These are phyloP conservation scores for Temnothorax ravouxi DNA, from an alignment of 2,888 invertebrate genomes.

Conservation along the genomic window DNA sequence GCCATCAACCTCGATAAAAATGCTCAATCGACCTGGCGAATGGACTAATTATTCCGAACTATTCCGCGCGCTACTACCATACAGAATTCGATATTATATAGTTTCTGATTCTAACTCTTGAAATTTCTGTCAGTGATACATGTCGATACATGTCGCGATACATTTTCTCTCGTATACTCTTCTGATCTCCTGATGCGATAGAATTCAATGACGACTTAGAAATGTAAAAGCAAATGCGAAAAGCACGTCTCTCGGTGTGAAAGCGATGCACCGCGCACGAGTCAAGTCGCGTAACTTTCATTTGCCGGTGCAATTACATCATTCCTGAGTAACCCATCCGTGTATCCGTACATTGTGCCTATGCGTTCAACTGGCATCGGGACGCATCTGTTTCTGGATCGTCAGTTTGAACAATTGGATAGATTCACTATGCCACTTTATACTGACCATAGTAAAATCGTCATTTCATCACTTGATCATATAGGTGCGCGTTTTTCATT, in stretches of 20 bases:
- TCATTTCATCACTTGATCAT: background rate
- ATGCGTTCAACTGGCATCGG: slow-evolving; percentile 66
- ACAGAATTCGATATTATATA: background rate
- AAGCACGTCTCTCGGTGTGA: slow-evolving; percentile 12
- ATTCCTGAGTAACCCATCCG: slow-evolving; percentile 80
- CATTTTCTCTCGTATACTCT: background rate
- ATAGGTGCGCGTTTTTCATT: background rate
- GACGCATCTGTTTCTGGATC: slow-evolving; percentile 74
- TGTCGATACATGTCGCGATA: background rate
- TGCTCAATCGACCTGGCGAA: too few species aligned
- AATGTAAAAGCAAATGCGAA: slow-evolving; percentile 29
- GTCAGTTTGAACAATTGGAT: slow-evolving; percentile 70
- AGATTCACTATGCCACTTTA: slow-evolving; percentile 37
- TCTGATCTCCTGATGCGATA: background rate
- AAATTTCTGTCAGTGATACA: background rate
- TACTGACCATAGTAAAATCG: slow-evolving; percentile 1
- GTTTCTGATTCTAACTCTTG: background rate
- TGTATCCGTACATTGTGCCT: slow-evolving; percentile 81
- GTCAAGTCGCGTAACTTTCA: slow-evolving; percentile 55
- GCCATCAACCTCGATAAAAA: too few species aligned
- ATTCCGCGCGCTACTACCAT: too few species aligned
- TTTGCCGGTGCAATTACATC: slow-evolving; percentile 74
- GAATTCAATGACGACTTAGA: background rate
- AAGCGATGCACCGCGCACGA: slow-evolving; percentile 46
- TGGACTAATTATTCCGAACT: too few species aligned